Percentiles rank a stretch among this genome's conserved stretches.
Conservation (phyloP, 1,140 invertebrate genomes). For the Olivierus martensii region DNA sequence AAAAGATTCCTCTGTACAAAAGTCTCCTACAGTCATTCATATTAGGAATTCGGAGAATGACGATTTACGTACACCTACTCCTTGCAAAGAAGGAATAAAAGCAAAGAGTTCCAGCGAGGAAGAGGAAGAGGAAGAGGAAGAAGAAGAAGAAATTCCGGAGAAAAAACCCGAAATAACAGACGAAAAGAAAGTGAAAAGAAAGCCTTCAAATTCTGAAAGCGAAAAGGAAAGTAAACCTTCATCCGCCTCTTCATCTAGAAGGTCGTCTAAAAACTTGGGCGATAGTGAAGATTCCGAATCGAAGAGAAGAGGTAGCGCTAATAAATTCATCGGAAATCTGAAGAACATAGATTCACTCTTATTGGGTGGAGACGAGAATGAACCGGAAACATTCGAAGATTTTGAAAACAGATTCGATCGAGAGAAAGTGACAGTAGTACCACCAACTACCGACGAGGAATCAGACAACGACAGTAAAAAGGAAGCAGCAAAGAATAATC, state of each 20-base stretch:
- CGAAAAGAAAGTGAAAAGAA: background rate
- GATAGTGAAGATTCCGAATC: background rate
- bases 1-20: background rate
- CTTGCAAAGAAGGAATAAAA: background rate
- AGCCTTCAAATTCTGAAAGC: background rate
- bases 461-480: background rate
- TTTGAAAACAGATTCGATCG: conserved; percentile 4
- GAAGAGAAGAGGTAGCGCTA: background rate
- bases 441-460: background rate
- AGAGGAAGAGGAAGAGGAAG: conserved; percentile 10
- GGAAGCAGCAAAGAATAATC: background rate
- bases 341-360: conserved; percentile 1
- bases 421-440: background rate
- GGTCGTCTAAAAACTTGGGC: background rate
- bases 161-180: background rate
- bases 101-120: conserved; percentile 9
- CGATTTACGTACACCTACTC: background rate
- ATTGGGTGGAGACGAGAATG: background rate
- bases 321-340: conserved; percentile 5
- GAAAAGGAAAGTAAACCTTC: background rate
- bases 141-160: background rate
- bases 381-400: conserved; percentile 8
- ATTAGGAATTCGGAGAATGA: conserved; percentile 7
- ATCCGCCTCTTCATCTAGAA: too few species aligned
- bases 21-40: conserved; percentile 9